These are phyloP conservation scores for Plagodis pulveraria DNA, from an alignment of 2,888 invertebrate genomes.

Conservation along the genomic window DNA sequence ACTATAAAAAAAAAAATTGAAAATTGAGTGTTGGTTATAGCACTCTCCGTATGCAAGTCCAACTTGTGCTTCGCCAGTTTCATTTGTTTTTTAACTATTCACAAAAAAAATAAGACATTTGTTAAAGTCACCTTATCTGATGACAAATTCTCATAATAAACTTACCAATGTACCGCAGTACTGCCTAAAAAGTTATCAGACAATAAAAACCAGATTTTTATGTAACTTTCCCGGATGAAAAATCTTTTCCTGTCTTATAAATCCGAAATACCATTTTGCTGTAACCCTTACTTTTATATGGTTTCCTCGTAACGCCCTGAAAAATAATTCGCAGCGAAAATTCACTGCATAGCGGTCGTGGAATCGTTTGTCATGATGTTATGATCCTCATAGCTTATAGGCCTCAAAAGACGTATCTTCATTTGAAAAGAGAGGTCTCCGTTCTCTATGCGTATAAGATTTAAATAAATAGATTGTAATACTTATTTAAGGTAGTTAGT, in stretches of 20 bases:
- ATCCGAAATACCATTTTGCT: conserved; percentile 27
- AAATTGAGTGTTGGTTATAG: no score
- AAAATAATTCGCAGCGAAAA: conserved; percentile 28
- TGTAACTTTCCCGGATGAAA: conserved; percentile 8
- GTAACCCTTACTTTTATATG: conserved; percentile 24
- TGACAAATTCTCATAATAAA: no score
- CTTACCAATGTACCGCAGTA: no score
- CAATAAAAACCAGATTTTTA: background rate
- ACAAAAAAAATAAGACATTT: no score
- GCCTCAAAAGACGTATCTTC: conserved; percentile 13
- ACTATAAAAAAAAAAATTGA: no score
- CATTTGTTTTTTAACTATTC: no score
- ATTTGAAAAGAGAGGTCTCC: conserved; percentile 1
- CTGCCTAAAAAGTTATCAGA: no score
- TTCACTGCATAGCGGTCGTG: conserved; percentile 24
- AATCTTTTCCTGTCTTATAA: conserved; percentile 24
- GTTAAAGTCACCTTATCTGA: no score
- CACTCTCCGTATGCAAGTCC: no score
- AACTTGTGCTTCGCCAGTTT: no score
- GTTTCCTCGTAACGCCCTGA: conserved; percentile 15
- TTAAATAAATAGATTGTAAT: no score
- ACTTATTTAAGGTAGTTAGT: no score
- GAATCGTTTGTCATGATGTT: conserved; percentile 25
- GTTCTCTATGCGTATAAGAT: background rate
- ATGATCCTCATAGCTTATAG: conserved; percentile 24